Evolutionary conservation across 2,888 invertebrate genomes (phyloP).

Genomic region (Ennomos quercinarius): DNA sequence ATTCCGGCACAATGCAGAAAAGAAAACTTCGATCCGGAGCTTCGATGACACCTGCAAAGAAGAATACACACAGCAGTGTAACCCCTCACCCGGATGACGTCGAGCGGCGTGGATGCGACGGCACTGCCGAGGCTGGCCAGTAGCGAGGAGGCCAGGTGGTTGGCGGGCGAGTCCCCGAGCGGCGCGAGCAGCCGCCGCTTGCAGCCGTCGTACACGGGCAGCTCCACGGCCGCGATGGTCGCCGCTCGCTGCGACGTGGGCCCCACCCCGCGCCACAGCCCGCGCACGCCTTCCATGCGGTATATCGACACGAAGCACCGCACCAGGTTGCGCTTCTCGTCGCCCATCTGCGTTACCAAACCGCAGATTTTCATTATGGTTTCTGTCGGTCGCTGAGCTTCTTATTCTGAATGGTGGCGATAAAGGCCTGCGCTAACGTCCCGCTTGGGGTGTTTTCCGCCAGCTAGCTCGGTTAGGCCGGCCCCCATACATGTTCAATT

Average conservation of each 20-base stretch:
- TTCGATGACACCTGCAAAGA: background rate
- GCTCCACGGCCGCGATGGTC: constrained; percentile 96
- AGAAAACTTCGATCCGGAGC: no score
- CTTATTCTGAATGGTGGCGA: no score
- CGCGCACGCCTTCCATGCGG: constrained; percentile 92
- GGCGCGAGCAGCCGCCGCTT: constrained; percentile 89
- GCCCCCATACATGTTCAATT: no score
- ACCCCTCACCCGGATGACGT: constrained; percentile 92
- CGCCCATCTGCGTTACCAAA: constrained; percentile 71
- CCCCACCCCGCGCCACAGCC: constrained; percentile 96
- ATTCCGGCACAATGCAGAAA: no score
- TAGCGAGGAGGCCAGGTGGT: constrained; percentile 96
- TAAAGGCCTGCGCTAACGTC: no score
- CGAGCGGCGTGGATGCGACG: constrained; percentile 96
- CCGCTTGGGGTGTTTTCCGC: no score
- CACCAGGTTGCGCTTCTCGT: constrained; percentile 87
- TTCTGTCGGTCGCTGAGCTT: no score
- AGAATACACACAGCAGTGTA: no score
- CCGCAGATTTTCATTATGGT: constrained; percentile 28
- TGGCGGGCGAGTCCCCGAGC: constrained; percentile 92
- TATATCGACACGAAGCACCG: constrained; percentile 94
- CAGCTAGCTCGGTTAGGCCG: no score
- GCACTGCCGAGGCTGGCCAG: constrained; percentile 97
- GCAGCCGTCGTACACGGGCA: constrained; percentile 96
- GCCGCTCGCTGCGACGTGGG: constrained; percentile 97